Base-by-base conservation (phyloP, 2,797 vertebrate genomes). In the Delichon dasypus region DNA sequence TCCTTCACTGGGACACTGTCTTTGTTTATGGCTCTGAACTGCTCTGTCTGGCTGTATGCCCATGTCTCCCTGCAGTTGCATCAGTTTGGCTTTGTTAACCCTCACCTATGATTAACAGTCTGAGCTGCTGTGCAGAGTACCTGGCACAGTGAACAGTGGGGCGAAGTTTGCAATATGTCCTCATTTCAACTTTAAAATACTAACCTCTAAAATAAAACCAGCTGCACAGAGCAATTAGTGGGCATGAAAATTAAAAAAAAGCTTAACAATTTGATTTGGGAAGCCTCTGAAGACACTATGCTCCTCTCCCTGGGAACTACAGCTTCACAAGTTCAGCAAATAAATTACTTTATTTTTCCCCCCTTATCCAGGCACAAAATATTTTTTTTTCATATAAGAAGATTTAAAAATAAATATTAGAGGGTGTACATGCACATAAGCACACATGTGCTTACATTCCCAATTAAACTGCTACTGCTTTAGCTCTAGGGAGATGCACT, bases 131-230 rank as follows among this genome's bases (percentile, higher is more conserved):
- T 55, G 48, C 36, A 42, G 15, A 19, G 45, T 13, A 30, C 60
- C 29, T 2, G 62, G 54, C 22, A 61, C 50, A 34, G 58, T 22
- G 60, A 84, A 72, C 68, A 54, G 42, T 11, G 34, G 55, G 50
- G 34, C 66, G 32, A 84, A 75, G 45, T 71, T 61, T 94, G 71
- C 85, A 79, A 9, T 67, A 85, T 47, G 65, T 79, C 93, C 95
- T 89, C 60, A 62, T 87, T 88, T 96, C 95, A 95, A 83, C 88
- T 84, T 94, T 38, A 76, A 90, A 93, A 92, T 81, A 54, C 42
- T 82, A 79, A 82, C 68, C 48, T 93, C 55, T 89, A 92, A 88
- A 93, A 79, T 62, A 73, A 95, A 94, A 90, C 67, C 89, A 92
- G 75, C 61, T 91, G 89, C 51, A 66, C 51, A 80, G 45, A 80